These are phyloP conservation scores for Aurelia coerulea DNA, from an alignment of 30 jellyfish, hydroid and myxozoan genomes.

Conservation along the genomic window DNA sequence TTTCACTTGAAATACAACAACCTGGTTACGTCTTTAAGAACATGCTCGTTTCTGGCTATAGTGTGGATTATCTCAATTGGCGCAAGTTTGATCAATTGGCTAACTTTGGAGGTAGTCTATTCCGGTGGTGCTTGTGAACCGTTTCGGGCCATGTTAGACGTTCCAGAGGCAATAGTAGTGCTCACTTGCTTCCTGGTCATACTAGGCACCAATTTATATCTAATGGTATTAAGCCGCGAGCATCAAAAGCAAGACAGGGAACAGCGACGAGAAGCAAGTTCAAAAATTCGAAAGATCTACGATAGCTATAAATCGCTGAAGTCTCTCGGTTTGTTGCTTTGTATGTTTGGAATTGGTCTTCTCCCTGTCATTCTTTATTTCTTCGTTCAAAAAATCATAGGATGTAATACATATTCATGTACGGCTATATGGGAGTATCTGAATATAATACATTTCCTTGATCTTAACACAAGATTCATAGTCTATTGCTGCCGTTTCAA, in stretches of 20 bases:
- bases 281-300: conserved; percentile 31
- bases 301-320: conserved; percentile 55
- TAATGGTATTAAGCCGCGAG: conserved; percentile 44
- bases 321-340: conserved; percentile 35
- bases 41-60: not conserved
- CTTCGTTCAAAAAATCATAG: conserved; percentile 15
- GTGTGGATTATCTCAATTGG: conserved; percentile 47
- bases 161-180: not conserved
- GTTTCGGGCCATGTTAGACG: conserved; percentile 30
- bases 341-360: conserved; percentile 72
- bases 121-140: conserved; percentile 30
- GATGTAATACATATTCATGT: conserved; percentile 39
- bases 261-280: conserved; percentile 38
- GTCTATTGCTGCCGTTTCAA: conserved; percentile 69
- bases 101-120: not conserved
- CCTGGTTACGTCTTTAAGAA: conserved; percentile 3
- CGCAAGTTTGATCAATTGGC: conserved; percentile 48
- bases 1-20: conserved; percentile 55
- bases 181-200: conserved; percentile 50
- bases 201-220: conserved; percentile 48
- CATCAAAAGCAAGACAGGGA: conserved; percentile 43
- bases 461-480: conserved; percentile 55
- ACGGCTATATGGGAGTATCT: conserved; percentile 50
- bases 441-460: conserved; percentile 40
- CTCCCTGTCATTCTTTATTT: conserved; percentile 47